Evolutionary conservation across 2,797 vertebrate species (phyloP).

Genomic region (Sparus aurata): DNA sequence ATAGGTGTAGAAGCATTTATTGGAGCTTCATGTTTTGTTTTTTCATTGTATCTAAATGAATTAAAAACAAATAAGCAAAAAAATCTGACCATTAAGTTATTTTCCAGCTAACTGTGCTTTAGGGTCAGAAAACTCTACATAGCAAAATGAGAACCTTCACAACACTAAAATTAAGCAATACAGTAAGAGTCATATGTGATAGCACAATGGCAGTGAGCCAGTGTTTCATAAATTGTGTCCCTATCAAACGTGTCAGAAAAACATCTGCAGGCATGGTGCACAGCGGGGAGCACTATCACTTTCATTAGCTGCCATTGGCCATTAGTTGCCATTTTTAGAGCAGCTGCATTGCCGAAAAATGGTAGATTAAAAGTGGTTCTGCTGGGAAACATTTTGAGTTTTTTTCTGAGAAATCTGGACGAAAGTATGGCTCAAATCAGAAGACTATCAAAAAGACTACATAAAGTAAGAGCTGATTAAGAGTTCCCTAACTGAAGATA

Average conservation of each 20-base stretch:
- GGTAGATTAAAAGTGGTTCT: constrained; percentile 22
- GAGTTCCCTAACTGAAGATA: constrained; percentile 40
- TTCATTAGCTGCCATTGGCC: constrained; percentile 21
- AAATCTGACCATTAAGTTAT: not conserved
- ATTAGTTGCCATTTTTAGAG: constrained; percentile 32
- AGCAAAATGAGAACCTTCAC: not conserved
- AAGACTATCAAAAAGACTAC: constrained; percentile 25
- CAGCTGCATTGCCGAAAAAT: constrained; percentile 7
- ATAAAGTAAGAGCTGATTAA: constrained; percentile 47
- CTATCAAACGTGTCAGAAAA: constrained; percentile 25
- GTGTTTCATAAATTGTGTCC: constrained; percentile 6
- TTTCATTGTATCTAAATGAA: not conserved
- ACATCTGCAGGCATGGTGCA: constrained; percentile 1
- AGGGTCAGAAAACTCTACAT: not conserved
- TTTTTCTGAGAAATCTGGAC: constrained; percentile 7
- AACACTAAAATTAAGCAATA: not conserved
- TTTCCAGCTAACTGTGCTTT: not conserved
- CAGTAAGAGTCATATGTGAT: not conserved
- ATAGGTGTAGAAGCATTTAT: not conserved
- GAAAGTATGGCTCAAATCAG: not conserved
- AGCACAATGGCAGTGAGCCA: constrained; percentile 1
- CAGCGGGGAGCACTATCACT: not conserved
- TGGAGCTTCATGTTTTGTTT: not conserved
- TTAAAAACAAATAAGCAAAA: not conserved
- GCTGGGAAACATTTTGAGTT: constrained; percentile 23